Base-by-base conservation (phyloP, 2,797 vertebrate genomes). In the Siniperca scherzeri region DNA sequence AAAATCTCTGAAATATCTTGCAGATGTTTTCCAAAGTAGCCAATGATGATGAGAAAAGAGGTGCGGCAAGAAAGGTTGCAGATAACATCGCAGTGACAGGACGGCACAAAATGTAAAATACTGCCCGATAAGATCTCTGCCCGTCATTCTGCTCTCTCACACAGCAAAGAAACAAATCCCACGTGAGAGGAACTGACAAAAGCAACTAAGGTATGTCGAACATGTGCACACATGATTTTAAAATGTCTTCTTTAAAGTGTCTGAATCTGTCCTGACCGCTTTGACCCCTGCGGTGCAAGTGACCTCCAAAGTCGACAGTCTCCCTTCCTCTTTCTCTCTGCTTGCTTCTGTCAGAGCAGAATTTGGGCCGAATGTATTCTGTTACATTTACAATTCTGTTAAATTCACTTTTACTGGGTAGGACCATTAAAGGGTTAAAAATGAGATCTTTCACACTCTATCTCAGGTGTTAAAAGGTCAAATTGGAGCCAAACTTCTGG, bases 301-400 rank as follows among this genome's bases (percentile, higher is more conserved):
- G 50, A 65, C 59, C 48, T 30, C 44, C 5, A 11, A 10, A 1
- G 22, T 22, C 14, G 30, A 44, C 25, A 7, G 25, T 12, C 52
- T 40, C 61, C 46, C 25, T 53, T 19, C 17, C 5, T 56, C 40
- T 71, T 25, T 33, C n/a, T 36, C 44, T 59, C 44, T n/a, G 68
- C 46, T 76, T 70, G 70, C 59, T 70, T 50, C 25, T 81, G 44
- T 81, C 52, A 36, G 25, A 42, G 52, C 52, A 13, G 10, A 44
- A 42, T 30, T 12, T 53, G 8, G 66, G 22, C 36, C 8, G 7
- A 42, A 9, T 21, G 5, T 16, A 48, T 48, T 48, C 46, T 48
- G 16, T 19, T 7, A 19, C 16, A 27, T 27, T 27, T 27, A 27
- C 27, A 27, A n/a, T n/a, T n/a, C n/a, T n/a, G n/a, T n/a, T n/a